phyloP scores from a whole-genome alignment of 2,888 invertebrate genomes.

The Rhagonycha lutea region DNA sequence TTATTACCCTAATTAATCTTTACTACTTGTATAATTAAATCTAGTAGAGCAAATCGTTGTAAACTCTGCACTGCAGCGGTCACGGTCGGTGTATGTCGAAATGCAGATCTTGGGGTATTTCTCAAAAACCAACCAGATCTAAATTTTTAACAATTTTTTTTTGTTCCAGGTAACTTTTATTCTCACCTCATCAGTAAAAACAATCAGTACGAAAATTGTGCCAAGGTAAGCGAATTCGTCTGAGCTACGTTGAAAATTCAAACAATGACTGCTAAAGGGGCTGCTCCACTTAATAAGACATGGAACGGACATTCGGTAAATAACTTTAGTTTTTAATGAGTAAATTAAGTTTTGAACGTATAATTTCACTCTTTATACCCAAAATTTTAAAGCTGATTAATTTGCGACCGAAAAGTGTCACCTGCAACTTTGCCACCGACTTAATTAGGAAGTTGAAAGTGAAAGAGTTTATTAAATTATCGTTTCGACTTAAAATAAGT shows the following conservation, averaged over 20 bases:
- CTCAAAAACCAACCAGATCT: not conserved
- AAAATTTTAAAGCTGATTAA: not conserved
- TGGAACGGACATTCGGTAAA: not conserved
- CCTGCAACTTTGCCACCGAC: not conserved
- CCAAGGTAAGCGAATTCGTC: not conserved
- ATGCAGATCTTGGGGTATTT: not conserved
- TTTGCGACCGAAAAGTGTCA: not conserved
- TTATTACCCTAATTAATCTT: not conserved
- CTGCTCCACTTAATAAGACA: not conserved
- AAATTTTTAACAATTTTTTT: not conserved
- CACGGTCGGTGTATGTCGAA: not conserved
- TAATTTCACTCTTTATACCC: not conserved
- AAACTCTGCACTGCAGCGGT: not conserved
- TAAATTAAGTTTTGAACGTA: not conserved
- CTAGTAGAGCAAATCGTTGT: not conserved
- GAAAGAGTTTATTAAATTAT: conserved; percentile 1
- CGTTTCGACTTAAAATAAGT: conserved; percentile 6
- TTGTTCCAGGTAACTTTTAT: not conserved
- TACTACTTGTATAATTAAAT: not conserved
- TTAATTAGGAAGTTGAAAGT: conserved; percentile 2
- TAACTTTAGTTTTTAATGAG: not conserved
- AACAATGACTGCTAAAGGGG: too few species aligned
- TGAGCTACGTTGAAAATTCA: not conserved
- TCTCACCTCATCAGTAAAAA: not conserved
- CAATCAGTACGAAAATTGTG: not conserved